A percentile compares a stretch with the other conserved stretches of the same genome.
Evolutionary conservation across 2,797 vertebrate species (phyloP).

Genomic region (Picus viridis): DNA sequence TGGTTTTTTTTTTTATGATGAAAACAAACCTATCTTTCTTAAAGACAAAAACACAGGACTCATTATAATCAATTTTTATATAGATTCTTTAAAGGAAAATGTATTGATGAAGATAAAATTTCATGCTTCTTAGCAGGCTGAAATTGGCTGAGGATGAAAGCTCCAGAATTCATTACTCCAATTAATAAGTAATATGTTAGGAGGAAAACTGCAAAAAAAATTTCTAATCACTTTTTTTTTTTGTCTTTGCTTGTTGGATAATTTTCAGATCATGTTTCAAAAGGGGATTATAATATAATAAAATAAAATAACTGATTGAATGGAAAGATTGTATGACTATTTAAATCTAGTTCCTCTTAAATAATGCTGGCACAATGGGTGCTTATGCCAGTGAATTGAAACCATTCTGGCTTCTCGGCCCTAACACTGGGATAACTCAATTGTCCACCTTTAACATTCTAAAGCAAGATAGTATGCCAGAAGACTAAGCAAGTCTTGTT

Average conservation of each 20-base stretch:
- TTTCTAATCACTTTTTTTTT: neutral
- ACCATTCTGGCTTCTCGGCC: neutral
- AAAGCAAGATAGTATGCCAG: neutral
- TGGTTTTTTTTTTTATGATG: neutral
- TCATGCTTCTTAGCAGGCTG: neutral
- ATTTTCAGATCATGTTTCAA: conserved; percentile 35
- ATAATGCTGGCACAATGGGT: neutral
- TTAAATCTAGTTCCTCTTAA: neutral
- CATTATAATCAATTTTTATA: conserved; percentile 37
- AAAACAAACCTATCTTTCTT: conserved; percentile 54
- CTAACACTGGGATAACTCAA: neutral
- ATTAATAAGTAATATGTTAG: conserved; percentile 43
- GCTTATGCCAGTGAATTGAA: neutral
- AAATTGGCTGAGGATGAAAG: conserved; percentile 32
- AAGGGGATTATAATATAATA: neutral
- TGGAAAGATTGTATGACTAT: neutral
- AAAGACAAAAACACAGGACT: neutral
- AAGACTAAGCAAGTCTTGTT: neutral
- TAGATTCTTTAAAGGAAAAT: conserved; percentile 27
- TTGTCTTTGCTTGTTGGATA: conserved; percentile 4
- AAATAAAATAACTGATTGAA: conserved; percentile 1
- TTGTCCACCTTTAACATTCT: neutral
- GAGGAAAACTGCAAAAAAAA: conserved; percentile 17
- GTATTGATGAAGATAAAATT: conserved; percentile 48
- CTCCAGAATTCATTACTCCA: conserved; percentile 11